These are phyloP conservation scores for Orcinus orca DNA, from an alignment of 2,113 vertebrate genomes.

Conservation along the genomic window DNA sequence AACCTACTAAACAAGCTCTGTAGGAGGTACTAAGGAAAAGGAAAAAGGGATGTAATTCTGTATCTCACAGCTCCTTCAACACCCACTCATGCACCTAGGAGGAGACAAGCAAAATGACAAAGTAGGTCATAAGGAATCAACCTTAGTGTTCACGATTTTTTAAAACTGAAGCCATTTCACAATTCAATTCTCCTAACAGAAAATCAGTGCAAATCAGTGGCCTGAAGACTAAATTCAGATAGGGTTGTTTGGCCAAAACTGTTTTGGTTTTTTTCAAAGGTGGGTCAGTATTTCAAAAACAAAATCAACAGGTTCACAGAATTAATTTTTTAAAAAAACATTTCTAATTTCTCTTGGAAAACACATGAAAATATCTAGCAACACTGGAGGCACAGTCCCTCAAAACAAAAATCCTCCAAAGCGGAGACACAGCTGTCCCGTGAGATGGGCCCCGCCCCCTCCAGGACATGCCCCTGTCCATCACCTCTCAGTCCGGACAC, in stretches of 20 bases:
- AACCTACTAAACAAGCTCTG: background rate
- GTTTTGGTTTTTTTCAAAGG: background rate
- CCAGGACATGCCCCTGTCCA: background rate
- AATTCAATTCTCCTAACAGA: background rate
- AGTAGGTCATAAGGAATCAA: background rate
- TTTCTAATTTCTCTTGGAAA: background rate
- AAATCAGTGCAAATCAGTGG: background rate
- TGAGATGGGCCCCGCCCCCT: rapidly evolving
- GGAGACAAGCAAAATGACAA: background rate
- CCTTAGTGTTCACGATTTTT: background rate
- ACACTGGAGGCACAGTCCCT: background rate
- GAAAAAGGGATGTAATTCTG: background rate
- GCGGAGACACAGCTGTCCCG: background rate
- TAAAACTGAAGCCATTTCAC: background rate
- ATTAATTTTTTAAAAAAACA: background rate
- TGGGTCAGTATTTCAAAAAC: background rate
- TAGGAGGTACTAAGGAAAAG: background rate
- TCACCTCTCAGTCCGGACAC: background rate
- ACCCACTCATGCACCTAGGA: background rate
- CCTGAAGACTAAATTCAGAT: background rate
- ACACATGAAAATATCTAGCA: background rate
- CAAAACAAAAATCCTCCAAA: background rate
- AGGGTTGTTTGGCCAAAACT: background rate
- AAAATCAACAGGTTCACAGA: conserved; percentile 15
- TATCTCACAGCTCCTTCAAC: background rate